Base-by-base conservation (phyloP, 1,140 invertebrate species). In the Vanessa atalanta region DNA sequence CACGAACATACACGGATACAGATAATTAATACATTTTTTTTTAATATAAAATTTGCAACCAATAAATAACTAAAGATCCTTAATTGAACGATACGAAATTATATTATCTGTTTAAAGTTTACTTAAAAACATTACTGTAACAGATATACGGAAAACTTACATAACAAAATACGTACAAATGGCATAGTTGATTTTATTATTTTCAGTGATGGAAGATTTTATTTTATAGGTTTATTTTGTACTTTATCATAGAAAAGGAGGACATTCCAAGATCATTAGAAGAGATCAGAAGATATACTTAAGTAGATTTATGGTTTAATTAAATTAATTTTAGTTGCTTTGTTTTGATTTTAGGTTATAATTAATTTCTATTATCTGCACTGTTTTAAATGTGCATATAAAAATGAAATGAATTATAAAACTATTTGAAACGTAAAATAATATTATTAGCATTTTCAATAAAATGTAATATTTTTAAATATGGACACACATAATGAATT, bases 401-500 rank as follows among this genome's bases (percentile, higher is more conserved):
- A 53, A 53, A 53, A 2, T n/a, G 16, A 57, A 23, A 57, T 13
- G 4, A 57, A 20, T 57, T 57, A 20, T 57, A 23, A 23, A 23
- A 14, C 12, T 5, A 55, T 16, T 16, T 13, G 11, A 57, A 26
- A 13, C 9, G 13, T 37, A 13, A 48, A 47, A 50, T 48, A 60
- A 47, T 61, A 43, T 60, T 70, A 43, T 70, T 70, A 61, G 68
- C 55, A 70, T 55, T 63, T 70, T 63, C 31, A 55, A 48, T 53
- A 57, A 47, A 65, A 47, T 72, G 50, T 47, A 20, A 9, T 53
- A 16, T 43, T 70, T 53, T 53, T 71, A 47, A 71, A 71, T 71
- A 71, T 71, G 70, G 20, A 71, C 70, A 53, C 61, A 75, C 73
- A 75, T 75, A 70, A 75, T 74, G 5, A 67, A 37, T 51, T 60